Percentiles rank a stretch among this genome's conserved stretches.
phyloP scores from a whole-genome alignment of 1,140 invertebrate genomes.

The Aphaenogaster rudis region DNA sequence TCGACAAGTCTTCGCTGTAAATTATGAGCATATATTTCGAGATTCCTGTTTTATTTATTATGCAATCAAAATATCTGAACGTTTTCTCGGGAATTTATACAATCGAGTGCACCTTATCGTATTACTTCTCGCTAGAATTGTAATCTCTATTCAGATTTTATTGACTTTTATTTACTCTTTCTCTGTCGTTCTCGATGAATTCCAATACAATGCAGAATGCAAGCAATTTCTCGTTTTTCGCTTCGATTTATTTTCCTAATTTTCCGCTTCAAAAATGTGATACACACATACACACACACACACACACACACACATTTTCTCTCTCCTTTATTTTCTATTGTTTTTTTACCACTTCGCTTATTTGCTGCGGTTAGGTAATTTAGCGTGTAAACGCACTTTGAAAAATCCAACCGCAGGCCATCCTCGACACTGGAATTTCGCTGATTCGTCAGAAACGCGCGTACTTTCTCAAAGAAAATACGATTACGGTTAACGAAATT shows the following conservation, averaged over 20 bases:
- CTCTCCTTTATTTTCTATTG: not conserved
- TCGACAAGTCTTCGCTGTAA: not conserved
- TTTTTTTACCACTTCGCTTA: conserved; percentile 41
- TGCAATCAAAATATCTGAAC: not conserved
- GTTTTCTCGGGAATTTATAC: not conserved
- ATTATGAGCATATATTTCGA: not conserved
- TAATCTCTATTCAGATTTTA: not conserved
- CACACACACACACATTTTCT: not conserved
- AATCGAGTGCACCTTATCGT: not conserved
- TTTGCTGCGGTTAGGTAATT: conserved; percentile 59
- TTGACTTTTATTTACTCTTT: not conserved
- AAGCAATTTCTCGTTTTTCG: not conserved
- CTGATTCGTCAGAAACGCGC: not conserved
- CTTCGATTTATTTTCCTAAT: conserved; percentile 2
- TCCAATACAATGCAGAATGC: not conserved
- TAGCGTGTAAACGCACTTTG: conserved; percentile 45
- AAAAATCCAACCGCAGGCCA: conserved; percentile 17
- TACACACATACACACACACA: not conserved
- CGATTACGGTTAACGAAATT: not conserved
- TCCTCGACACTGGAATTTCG: not conserved
- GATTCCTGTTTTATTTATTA: not conserved
- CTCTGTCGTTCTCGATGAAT: not conserved
- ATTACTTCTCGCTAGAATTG: not conserved
- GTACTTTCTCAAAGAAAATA: not conserved
- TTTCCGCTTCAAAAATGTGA: conserved; percentile 21